Percentiles rank a stretch among this genome's conserved stretches.
Conservation (phyloP, 2,113 vertebrate species). For the Myrmophylax atrothorax region DNA sequence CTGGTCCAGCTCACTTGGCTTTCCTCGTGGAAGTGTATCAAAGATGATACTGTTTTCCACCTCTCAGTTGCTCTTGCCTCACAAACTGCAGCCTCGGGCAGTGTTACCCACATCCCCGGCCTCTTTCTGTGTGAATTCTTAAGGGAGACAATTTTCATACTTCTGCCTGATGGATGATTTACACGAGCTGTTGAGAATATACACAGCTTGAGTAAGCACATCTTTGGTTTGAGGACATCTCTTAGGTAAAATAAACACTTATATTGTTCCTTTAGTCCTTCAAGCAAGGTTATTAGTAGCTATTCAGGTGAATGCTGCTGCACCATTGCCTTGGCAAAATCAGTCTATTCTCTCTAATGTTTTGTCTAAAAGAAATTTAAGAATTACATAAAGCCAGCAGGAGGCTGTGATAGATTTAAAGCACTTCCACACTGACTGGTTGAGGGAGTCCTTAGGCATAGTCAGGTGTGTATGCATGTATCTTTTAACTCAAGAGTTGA, state of each 20-base stretch:
- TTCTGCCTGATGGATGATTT: conserved; percentile 44
- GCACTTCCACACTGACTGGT: not conserved
- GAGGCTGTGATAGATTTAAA: not conserved
- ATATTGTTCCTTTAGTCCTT: not conserved
- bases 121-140: not conserved
- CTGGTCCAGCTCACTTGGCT: not conserved
- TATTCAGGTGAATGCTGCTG: not conserved
- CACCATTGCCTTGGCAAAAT: not conserved
- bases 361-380: not conserved
- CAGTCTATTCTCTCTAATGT: not conserved
- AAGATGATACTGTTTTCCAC: conserved; percentile 18
- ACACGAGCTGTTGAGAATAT: not conserved
- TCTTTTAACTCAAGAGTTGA: not conserved
- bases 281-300: not conserved
- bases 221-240: not conserved
- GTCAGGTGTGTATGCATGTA: not conserved
- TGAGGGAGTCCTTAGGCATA: not conserved
- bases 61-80: not conserved
- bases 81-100: not conserved
- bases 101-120: not conserved
- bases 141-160: conserved; percentile 28
- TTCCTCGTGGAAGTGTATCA: not conserved
- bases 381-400: not conserved
- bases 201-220: conserved; percentile 15
- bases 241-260: conserved; percentile 4